Evolutionary conservation across 1,140 invertebrate species (phyloP), one percentile per base, ranked within the genome.

Genomic region (Zaprionus davidi): DNA sequence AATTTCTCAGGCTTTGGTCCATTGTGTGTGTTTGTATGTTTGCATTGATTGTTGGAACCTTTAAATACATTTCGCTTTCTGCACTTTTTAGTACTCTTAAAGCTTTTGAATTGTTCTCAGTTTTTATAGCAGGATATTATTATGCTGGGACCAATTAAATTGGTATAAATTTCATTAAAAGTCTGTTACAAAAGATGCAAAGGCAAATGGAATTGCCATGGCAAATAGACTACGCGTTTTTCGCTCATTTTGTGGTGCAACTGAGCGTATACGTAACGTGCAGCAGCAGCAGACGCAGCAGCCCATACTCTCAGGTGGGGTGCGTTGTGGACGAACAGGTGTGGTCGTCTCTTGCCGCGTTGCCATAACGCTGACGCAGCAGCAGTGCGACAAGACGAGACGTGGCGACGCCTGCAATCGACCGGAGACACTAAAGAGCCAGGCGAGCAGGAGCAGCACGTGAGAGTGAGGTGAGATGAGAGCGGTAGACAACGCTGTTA

Each of bases 191-290:
- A 82, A 79, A 76, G 81, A 79, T 22, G 68, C 69, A 15, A 56
- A 24, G 26, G 26, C 24, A 31, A 56, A 31, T n/a, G 53, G 13
- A 56, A 56, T 86, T 78, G 84, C 84, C 78, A 87, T 87, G 81
- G 80, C 83, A 88, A 87, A 87, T 83, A 83, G 84, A 83, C 24
- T 77, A 28, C 56, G 76, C 80, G 76, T 87, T 80, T 80, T 53
- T 81, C 84, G 78, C 84, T 84, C 81, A 83, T 88, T 88, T 88
- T 88, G 81, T 62, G 86, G 86, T 90, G 86, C 85, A 90, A 90
- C 85, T 85, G 85, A 90, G 85, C 85, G 85, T 90, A 90, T 90
- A 85, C 85, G 85, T 86, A 90, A 90, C 79, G 73, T 73, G 84
- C 69, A 58, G 41, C 36, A 13, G 7, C 34, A 63, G 58, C 28